Evolutionary conservation across 1,140 invertebrate genomes (phyloP).

Genomic region (Rhagoletis pomonella): DNA sequence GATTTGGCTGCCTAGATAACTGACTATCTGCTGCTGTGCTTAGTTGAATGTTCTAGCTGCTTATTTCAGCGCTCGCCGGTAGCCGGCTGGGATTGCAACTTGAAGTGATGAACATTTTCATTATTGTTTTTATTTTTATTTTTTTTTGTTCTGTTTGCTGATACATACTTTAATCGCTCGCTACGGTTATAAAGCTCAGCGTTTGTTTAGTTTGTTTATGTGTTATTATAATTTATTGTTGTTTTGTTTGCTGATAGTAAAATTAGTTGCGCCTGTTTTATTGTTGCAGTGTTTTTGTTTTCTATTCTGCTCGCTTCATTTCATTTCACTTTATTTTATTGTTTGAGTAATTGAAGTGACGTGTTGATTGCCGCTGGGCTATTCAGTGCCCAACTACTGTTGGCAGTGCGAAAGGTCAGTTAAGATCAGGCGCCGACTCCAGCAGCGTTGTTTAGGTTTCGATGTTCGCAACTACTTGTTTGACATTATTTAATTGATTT

Average conservation of each 20-base stretch:
- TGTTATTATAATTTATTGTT: slow-evolving; percentile 40
- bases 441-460: background rate
- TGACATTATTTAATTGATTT: background rate
- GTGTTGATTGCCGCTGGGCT: slow-evolving; percentile 19
- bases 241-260: slow-evolving; percentile 44
- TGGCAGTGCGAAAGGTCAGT: slow-evolving; percentile 48
- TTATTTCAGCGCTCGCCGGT: background rate
- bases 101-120: background rate
- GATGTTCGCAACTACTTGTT: background rate
- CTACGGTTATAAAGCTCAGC: background rate
- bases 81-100: slow-evolving; percentile 8
- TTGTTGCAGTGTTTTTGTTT: slow-evolving; percentile 7
- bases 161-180: slow-evolving; percentile 19
- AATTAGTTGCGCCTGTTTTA: slow-evolving; percentile 47
- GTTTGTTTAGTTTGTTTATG: background rate
- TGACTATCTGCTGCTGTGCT: background rate
- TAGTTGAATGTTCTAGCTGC: slow-evolving; percentile 39
- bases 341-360: slow-evolving; percentile 47
- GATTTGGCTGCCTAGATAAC: background rate
- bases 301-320: background rate
- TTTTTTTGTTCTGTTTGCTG: background rate
- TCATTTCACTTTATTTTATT: slow-evolving; percentile 28
- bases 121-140: background rate
- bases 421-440: slow-evolving; percentile 4
- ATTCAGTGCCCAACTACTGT: slow-evolving; percentile 30